A percentile compares a stretch with the other conserved stretches of the same genome.
Conservation (phyloP, 2,888 invertebrate genomes). For the Ganaspis brasiliensis region DNA sequence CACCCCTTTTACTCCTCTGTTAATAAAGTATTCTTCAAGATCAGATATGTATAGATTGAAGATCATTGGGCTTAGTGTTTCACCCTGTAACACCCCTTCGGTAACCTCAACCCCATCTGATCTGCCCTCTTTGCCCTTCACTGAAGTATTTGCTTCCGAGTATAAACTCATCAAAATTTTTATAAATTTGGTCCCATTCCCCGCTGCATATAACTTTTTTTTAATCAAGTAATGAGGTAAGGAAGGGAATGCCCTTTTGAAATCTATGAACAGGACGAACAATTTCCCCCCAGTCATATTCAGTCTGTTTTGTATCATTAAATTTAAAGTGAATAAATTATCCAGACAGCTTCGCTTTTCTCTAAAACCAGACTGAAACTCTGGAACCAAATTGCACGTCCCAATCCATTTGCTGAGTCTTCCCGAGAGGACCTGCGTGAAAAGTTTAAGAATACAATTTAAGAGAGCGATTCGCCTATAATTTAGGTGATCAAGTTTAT, state of each 20-base stretch:
- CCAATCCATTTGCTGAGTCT: neutral
- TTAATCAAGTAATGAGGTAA: neutral
- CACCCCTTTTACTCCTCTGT: neutral
- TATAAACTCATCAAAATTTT: neutral
- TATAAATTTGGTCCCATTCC: neutral
- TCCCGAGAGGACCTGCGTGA: neutral
- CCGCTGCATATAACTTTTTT: neutral
- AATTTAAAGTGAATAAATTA: conserved; percentile 8
- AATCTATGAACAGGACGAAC: neutral
- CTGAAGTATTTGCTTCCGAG: neutral
- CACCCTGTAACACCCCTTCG: neutral
- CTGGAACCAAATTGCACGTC: neutral
- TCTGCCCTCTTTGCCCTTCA: neutral
- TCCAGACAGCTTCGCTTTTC: neutral
- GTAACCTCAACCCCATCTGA: neutral
- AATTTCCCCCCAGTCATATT: neutral
- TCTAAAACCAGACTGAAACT: neutral
- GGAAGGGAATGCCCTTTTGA: neutral
- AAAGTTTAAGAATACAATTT: neutral
- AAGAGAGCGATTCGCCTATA: neutral
- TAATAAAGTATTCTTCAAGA: neutral
- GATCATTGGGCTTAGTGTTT: neutral
- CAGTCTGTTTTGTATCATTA: neutral
- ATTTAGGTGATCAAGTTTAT: neutral
- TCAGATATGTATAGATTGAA: neutral